Evolutionary conservation across 2,113 vertebrate species (phyloP).

Genomic region (Xiphophorus maculatus): DNA sequence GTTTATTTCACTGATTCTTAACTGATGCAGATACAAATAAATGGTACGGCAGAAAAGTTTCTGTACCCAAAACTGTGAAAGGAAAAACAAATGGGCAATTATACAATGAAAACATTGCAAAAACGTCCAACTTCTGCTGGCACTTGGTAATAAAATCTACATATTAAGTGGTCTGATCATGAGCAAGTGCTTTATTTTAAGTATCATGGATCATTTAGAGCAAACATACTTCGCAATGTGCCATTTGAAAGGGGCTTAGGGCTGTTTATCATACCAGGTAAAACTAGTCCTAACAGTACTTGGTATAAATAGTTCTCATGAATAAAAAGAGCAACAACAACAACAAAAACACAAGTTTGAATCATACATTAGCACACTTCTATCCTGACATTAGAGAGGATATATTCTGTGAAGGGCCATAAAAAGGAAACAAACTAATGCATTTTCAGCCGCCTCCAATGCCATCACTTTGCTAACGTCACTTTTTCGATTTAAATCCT

Average conservation of each 20-base stretch:
- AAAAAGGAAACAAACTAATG: constrained; percentile 31
- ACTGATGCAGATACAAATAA: no score
- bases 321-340: constrained; percentile 23
- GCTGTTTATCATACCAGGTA: neutral
- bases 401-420: constrained; percentile 40
- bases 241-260: neutral
- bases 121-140: neutral
- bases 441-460: constrained; percentile 58
- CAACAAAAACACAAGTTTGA: constrained; percentile 9
- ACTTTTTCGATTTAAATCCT: constrained; percentile 61
- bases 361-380: constrained; percentile 41
- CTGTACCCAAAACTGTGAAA: no score
- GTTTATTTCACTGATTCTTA: no score
- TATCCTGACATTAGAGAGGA: constrained; percentile 46
- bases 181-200: neutral
- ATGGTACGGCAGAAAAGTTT: no score
- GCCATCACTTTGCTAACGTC: constrained; percentile 64
- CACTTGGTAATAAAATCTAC: neutral
- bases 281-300: constrained; percentile 1
- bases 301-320: constrained; percentile 11
- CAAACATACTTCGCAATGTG: neutral
- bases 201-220: neutral
- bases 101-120: neutral
- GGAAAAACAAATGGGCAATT: no score
- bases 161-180: neutral